These are phyloP conservation scores for Phalacrocorax aristotelis DNA, from an alignment of 2,113 vertebrate species.

Conservation along the genomic window DNA sequence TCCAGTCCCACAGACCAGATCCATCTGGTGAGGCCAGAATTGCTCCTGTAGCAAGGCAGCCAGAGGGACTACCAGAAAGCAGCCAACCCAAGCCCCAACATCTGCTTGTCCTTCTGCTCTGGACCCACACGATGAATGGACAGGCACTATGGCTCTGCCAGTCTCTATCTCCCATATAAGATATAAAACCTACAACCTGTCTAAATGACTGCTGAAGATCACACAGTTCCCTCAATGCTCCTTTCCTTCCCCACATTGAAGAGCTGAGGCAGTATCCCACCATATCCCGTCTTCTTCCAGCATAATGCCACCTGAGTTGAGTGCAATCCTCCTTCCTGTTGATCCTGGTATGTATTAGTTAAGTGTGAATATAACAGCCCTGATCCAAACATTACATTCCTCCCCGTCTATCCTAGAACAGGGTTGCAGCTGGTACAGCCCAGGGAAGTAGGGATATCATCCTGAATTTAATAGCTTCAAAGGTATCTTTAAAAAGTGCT, in stretches of 20 bases:
- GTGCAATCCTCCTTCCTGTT: background rate
- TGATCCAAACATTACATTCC: background rate
- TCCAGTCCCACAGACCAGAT: background rate
- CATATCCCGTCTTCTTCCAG: background rate
- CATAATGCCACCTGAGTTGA: background rate
- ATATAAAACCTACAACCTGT: background rate
- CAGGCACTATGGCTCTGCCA: background rate
- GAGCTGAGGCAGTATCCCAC: background rate
- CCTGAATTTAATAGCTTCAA: background rate
- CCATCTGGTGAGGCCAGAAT: background rate
- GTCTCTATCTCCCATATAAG: background rate
- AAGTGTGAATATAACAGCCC: too few species aligned
- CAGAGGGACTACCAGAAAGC: background rate
- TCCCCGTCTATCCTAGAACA: background rate
- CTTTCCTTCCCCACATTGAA: background rate
- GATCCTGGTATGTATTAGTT: background rate
- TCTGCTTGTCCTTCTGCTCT: background rate
- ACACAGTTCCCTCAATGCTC: background rate
- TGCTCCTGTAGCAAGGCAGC: background rate
- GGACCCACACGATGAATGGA: fast-evolving
- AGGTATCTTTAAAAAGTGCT: background rate
- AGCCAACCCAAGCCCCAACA: background rate
- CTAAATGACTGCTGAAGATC: background rate
- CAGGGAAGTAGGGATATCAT: background rate
- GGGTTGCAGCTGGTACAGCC: background rate